phyloP scores from a whole-genome alignment of 2,888 invertebrate genomes.

The Spodoptera picta region DNA sequence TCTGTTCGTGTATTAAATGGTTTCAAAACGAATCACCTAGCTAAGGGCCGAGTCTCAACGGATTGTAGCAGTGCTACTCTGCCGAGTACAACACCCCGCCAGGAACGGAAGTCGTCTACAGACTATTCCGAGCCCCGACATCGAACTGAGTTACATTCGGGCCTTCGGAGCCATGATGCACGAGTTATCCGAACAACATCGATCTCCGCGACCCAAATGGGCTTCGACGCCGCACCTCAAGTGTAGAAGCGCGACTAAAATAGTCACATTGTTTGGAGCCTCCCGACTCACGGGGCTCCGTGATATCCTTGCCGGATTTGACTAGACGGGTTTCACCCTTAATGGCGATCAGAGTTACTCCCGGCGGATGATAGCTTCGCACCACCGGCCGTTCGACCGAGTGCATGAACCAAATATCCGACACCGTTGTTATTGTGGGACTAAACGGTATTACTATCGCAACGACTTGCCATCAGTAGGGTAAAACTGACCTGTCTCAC shows the following conservation, averaged over 20 bases:
- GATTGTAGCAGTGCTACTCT: conserved; percentile 82
- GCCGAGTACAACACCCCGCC: conserved; percentile 82
- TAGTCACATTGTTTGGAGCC: conserved; percentile 83
- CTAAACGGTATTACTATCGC: conserved; percentile 88
- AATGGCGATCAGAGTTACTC: conserved; percentile 86
- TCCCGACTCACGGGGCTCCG: conserved; percentile 79
- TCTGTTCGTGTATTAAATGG: conserved; percentile 28
- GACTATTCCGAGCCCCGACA: conserved; percentile 89
- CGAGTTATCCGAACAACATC: conserved; percentile 66
- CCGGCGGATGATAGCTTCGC: conserved; percentile 87
- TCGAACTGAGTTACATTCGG: conserved; percentile 72
- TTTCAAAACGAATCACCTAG: conserved; percentile 56
- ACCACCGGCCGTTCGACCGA: conserved; percentile 89
- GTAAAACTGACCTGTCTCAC: conserved; percentile 90
- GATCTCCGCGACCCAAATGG: conserved; percentile 71
- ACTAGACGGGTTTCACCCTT: conserved; percentile 88
- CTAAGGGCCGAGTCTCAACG: conserved; percentile 89
- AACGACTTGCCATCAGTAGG: conserved; percentile 87
- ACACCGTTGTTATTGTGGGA: conserved; percentile 89
- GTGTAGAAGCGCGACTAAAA: conserved; percentile 68
- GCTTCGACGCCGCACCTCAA: conserved; percentile 74
- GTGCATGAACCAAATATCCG: conserved; percentile 90
- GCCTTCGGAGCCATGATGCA: conserved; percentile 60
- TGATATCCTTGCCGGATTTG: conserved; percentile 82
- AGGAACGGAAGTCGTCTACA: conserved; percentile 90